phyloP scores from a whole-genome alignment of 2,113 vertebrate genomes.

The Actenoides hombroni region DNA sequence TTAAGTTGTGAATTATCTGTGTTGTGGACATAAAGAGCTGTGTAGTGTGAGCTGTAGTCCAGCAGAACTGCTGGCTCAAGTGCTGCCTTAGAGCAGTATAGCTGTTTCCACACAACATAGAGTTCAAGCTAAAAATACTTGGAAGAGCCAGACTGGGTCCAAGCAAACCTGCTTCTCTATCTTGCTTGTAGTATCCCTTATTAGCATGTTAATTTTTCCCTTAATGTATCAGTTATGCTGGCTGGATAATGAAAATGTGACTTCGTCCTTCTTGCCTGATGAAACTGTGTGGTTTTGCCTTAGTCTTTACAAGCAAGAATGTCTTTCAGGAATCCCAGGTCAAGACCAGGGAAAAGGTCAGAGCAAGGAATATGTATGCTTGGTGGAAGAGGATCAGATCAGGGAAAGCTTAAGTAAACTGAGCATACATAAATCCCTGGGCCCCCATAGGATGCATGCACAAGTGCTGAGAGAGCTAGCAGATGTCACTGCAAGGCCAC shows the following conservation, averaged over 20 bases:
- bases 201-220: neutral
- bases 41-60: neutral
- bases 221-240: neutral
- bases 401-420: neutral
- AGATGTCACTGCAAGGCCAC: neutral
- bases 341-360: neutral
- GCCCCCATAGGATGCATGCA: neutral
- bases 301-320: neutral
- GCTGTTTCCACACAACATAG: neutral
- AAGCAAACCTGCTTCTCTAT: neutral
- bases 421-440: neutral
- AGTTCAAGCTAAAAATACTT: neutral
- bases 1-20: neutral
- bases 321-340: neutral
- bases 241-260: neutral
- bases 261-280: neutral
- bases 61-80: neutral
- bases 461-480: neutral
- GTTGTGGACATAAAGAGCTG: neutral
- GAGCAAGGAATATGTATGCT: accelerated
- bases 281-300: neutral
- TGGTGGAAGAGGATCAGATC: neutral
- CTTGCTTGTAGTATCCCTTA: neutral
- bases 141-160: neutral
- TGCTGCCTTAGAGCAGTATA: neutral